phyloP scores from a whole-genome alignment of 2,113 vertebrate genomes.

The Colistium nudipinnis region DNA sequence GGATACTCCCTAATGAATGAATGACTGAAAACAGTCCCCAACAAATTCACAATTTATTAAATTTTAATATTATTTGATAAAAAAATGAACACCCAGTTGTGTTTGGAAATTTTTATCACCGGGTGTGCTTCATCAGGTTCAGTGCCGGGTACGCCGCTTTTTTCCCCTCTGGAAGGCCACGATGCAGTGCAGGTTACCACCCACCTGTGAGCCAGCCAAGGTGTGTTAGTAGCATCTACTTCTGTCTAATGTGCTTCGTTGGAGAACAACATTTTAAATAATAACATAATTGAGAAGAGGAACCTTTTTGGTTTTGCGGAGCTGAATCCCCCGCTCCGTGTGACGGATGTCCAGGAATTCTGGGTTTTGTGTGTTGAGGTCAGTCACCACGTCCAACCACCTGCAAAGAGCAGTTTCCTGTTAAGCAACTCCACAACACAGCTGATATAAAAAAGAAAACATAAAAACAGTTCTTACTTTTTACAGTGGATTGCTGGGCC shows the following conservation, averaged over 20 bases:
- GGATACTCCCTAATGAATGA: too few relatives aligned
- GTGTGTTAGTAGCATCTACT: background rate
- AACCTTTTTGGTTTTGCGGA: conserved; percentile 98
- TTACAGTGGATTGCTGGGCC: conserved; percentile 98
- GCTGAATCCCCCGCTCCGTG: conserved; percentile 93
- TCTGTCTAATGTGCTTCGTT: too few relatives aligned
- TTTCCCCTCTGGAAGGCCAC: conserved; percentile 96
- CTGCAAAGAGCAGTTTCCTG: conserved; percentile 71
- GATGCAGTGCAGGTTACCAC: conserved; percentile 97
- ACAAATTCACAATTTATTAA: too few relatives aligned
- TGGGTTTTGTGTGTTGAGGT: conserved; percentile 97
- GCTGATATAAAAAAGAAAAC: fast-evolving
- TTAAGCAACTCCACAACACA: background rate
- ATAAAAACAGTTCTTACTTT: conserved; percentile 82
- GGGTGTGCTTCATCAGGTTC: too few relatives aligned
- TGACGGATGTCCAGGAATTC: conserved; percentile 97
- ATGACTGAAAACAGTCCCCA: too few relatives aligned
- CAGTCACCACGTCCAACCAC: conserved; percentile 95
- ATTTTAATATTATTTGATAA: too few relatives aligned
- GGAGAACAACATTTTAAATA: background rate
- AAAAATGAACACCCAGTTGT: too few relatives aligned
- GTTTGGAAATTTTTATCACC: too few relatives aligned
- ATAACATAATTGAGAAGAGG: background rate
- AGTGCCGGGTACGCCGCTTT: conserved; percentile 94
- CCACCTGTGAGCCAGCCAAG: conserved; percentile 81